Percentiles rank a stretch among this genome's conserved stretches.
These are phyloP conservation scores for Aphaenogaster ashmeadi DNA, from an alignment of 1,140 invertebrate genomes.

Conservation along the genomic window DNA sequence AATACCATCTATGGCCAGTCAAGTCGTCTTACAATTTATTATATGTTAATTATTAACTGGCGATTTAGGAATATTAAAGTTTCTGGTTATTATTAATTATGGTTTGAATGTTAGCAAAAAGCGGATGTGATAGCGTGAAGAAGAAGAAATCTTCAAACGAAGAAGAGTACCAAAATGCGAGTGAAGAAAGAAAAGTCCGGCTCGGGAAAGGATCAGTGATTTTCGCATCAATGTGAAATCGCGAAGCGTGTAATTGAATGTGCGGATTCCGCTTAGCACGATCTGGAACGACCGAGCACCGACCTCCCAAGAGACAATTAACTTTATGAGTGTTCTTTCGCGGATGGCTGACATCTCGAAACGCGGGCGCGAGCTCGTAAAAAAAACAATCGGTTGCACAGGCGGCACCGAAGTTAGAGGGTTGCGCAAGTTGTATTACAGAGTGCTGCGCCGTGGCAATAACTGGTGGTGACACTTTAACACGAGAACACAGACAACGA, in stretches of 20 bases:
- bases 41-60: too few relatives aligned
- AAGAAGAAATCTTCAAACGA: neutral
- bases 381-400: slow-evolving; percentile 28
- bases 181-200: neutral
- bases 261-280: slow-evolving; percentile 24
- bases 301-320: slow-evolving; percentile 29
- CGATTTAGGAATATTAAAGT: too few relatives aligned
- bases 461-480: slow-evolving; percentile 41
- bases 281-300: neutral
- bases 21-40: too few relatives aligned
- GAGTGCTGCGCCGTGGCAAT: slow-evolving; percentile 11
- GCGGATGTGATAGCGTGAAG: neutral
- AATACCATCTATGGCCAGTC: too few relatives aligned
- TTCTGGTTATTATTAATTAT: neutral
- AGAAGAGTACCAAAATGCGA: neutral
- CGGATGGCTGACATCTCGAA: slow-evolving; percentile 39
- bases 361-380: slow-evolving; percentile 20
- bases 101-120: neutral
- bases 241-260: slow-evolving; percentile 58
- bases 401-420: slow-evolving; percentile 44
- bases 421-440: slow-evolving; percentile 41
- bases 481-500: neutral
- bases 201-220: neutral
- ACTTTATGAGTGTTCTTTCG: slow-evolving; percentile 61
- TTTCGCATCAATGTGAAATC: slow-evolving; percentile 31